Percentiles rank a stretch among this genome's conserved stretches.
These are phyloP conservation scores for Neocrepidodera transversa DNA, from an alignment of 2,888 invertebrate species.

Conservation along the genomic window DNA sequence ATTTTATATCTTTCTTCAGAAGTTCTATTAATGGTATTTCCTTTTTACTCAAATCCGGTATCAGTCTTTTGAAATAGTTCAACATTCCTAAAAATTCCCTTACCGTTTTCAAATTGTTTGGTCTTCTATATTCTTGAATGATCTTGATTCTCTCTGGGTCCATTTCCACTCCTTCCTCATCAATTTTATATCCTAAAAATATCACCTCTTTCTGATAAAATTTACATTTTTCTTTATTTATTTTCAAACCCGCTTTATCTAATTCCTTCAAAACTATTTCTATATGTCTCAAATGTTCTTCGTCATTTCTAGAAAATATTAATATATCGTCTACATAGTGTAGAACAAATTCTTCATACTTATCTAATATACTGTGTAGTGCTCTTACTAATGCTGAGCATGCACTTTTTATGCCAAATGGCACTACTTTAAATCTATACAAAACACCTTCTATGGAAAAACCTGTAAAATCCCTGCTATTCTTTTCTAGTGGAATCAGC, in stretches of 20 bases:
- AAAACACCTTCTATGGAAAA: slow-evolving; percentile 6
- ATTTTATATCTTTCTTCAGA: slow-evolving; percentile 21
- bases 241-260: slow-evolving; percentile 11
- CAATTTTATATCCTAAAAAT: slow-evolving; percentile 19
- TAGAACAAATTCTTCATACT: too few relatives aligned
- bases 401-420: not conserved
- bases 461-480: not conserved
- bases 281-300: not conserved
- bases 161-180: too few relatives aligned
- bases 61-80: slow-evolving; percentile 23
- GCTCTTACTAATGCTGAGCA: not conserved
- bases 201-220: slow-evolving; percentile 16
- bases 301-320: not conserved
- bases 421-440: too few relatives aligned
- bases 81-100: slow-evolving; percentile 25
- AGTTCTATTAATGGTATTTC: slow-evolving; percentile 17
- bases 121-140: slow-evolving; percentile 16
- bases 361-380: not conserved
- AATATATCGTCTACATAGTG: too few relatives aligned
- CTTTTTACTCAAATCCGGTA: slow-evolving; percentile 12
- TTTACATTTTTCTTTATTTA: slow-evolving; percentile 20
- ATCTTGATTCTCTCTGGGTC: slow-evolving; percentile 11
- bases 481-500: not conserved
- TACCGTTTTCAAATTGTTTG: slow-evolving; percentile 18
- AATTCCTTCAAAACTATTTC: not conserved